Conservation (phyloP, 2,888 invertebrate species). For the Dryadula phaetusa region DNA sequence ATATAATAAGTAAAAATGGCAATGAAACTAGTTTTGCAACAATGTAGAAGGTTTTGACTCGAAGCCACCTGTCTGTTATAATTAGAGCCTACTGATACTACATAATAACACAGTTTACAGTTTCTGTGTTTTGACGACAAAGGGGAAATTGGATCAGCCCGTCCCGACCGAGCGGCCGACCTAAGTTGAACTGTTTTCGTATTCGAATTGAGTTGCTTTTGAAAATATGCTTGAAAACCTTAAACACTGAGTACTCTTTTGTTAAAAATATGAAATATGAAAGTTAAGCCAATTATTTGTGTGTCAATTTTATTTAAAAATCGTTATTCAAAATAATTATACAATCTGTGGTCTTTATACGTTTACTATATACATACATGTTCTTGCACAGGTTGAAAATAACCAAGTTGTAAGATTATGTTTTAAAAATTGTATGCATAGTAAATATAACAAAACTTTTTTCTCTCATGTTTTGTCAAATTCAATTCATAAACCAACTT, state of each 20-base stretch:
- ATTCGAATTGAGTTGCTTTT: conserved; percentile 19
- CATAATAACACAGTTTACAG: conserved; percentile 42
- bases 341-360: no score
- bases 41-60: conserved; percentile 46
- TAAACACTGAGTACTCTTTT: background rate
- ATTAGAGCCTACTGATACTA: conserved; percentile 45
- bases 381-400: no score
- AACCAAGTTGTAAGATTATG: no score
- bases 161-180: conserved; percentile 6
- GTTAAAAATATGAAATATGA: conserved; percentile 13
- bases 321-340: background rate
- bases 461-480: no score
- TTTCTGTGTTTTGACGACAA: conserved; percentile 44
- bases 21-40: conserved; percentile 44
- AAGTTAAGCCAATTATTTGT: background rate
- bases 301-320: background rate
- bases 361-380: no score
- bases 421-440: no score
- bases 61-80: conserved; percentile 48
- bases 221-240: background rate
- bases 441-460: no score
- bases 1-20: background rate
- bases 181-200: conserved; percentile 24
- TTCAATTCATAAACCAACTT: no score
- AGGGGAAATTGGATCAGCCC: conserved; percentile 45